Conservation (phyloP, 1,140 invertebrate genomes). For the Vollenhovia emeryi region DNA sequence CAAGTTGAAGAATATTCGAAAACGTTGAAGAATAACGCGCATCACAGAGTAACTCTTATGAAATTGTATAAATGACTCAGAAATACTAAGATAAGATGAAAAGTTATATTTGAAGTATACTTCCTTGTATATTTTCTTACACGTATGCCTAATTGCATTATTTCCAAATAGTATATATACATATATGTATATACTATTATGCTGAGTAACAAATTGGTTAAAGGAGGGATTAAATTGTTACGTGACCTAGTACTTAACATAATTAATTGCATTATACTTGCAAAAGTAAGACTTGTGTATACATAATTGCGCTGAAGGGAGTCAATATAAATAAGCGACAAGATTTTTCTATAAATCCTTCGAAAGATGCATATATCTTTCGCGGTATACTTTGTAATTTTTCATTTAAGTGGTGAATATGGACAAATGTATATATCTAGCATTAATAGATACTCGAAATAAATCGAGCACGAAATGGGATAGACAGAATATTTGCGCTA, state of each 20-base stretch:
- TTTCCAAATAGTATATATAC: background rate
- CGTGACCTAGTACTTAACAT: slow-evolving; percentile 41
- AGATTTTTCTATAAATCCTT: slow-evolving; percentile 24
- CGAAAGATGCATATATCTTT: background rate
- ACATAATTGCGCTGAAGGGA: background rate
- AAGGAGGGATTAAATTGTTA: background rate
- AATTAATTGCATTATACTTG: background rate
- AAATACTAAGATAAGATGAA: background rate
- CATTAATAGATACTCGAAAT: slow-evolving; percentile 46
- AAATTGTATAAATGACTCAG: background rate
- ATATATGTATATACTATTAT: background rate
- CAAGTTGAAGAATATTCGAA: background rate
- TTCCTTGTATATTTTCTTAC: slow-evolving; percentile 10
- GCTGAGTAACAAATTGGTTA: background rate
- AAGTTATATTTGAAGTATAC: background rate
- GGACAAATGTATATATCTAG: slow-evolving; percentile 38
- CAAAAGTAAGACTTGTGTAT: background rate
- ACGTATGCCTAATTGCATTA: slow-evolving; percentile 21
- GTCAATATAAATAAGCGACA: background rate
- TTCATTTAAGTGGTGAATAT: slow-evolving; percentile 36
- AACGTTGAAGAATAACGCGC: background rate
- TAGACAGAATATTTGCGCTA: background rate
- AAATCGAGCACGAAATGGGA: background rate
- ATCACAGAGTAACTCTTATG: background rate
- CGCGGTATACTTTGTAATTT: slow-evolving; percentile 20